phyloP scores from a whole-genome alignment of 2,113 vertebrate species.

The Charadrius vociferus region DNA sequence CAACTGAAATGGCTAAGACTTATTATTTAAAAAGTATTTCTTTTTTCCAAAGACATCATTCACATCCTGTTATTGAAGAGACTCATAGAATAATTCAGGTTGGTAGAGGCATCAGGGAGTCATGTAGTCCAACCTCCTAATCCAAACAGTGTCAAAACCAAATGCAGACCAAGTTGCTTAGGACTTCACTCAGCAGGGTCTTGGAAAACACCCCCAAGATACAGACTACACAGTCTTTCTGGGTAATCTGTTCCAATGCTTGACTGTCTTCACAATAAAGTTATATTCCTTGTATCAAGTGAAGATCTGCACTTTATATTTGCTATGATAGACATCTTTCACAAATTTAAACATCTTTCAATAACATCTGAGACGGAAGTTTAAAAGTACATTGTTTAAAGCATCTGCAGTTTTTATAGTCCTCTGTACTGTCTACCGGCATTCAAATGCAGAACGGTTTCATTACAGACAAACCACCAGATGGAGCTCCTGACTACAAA shows the following conservation, averaged over 20 bases:
- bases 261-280: neutral
- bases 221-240: neutral
- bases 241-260: neutral
- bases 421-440: rapidly evolving
- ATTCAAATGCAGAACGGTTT: neutral
- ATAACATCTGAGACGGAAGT: neutral
- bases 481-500: neutral
- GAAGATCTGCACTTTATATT: neutral
- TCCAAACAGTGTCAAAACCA: neutral
- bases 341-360: neutral
- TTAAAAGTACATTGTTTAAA: neutral
- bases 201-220: neutral
- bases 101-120: neutral
- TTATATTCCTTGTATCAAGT: neutral
- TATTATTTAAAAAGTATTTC: neutral
- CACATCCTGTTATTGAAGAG: neutral
- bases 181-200: neutral
- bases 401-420: neutral
- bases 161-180: neutral
- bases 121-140: neutral
- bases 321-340: neutral
- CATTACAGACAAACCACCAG: neutral
- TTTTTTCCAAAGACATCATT: neutral
- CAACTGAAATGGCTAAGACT: neutral
- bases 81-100: neutral